Conservation (phyloP, 2,113 vertebrate species). For the Aleadryas rufinucha region DNA sequence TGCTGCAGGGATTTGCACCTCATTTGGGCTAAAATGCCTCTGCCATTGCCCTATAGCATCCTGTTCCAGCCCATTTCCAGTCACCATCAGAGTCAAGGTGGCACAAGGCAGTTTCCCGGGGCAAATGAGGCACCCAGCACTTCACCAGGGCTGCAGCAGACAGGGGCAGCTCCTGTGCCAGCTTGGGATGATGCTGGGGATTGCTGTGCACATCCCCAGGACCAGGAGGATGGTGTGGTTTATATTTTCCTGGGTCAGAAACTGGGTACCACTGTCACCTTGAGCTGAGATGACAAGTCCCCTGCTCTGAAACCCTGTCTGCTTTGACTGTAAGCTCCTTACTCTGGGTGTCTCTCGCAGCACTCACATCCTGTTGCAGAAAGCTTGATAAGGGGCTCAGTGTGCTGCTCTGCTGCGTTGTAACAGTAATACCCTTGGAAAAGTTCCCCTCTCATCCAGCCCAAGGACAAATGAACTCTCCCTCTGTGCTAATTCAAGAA, state of each 20-base stretch:
- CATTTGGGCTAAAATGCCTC: neutral
- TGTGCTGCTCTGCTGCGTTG: neutral
- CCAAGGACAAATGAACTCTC: slow-evolving; percentile 3
- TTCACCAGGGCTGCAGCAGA: neutral
- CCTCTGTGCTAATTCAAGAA: slow-evolving; percentile 12
- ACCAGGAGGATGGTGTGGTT: accelerated
- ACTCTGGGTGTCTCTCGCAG: neutral
- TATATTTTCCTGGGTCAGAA: neutral
- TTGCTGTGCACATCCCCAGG: neutral
- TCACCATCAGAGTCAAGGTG: neutral
- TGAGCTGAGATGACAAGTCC: neutral
- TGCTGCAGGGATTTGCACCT: neutral
- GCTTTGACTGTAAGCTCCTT: neutral
- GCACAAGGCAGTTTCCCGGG: neutral
- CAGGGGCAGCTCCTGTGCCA: accelerated
- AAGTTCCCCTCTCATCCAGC: neutral
- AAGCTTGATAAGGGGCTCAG: neutral
- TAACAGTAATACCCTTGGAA: neutral
- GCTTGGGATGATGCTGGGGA: accelerated
- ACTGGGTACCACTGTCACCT: neutral
- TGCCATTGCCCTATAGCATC: no score
- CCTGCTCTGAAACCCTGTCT: neutral
- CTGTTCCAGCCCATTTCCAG: neutral
- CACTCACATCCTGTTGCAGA: neutral
- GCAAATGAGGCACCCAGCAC: neutral